Base-by-base conservation (phyloP, 1,140 invertebrate species). In the Pseudomyrmex cubaensis region DNA sequence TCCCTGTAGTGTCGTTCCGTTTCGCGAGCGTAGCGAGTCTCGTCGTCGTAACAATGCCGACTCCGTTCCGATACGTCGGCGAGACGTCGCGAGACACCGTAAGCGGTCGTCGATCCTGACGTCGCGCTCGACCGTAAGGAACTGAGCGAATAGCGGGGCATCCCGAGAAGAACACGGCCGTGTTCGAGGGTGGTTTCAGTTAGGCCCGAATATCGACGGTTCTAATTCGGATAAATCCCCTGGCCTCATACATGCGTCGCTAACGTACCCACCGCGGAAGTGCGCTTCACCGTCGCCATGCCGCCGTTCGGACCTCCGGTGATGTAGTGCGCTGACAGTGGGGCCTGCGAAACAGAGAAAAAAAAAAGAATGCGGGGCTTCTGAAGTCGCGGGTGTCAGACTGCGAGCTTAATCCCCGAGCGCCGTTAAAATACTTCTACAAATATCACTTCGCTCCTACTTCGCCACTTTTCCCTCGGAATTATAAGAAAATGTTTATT, bases 211-310 rank as follows among this genome's bases (percentile, higher is more conserved):
- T 80, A 78, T 89, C 88, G 88, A 89, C 48, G 88, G 90, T 91
- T 94, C 93, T 94, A 94, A 90, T 93, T 93, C 86, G 89, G 91
- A 87, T 91, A 88, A 76, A 91, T 89, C 88, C 85, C 92, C 93
- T 92, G 91, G 90, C 93, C 94, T 95, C 95, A 96, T 94, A 96
- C 95, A 85, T 96, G 95, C 89, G 95, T 96, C 73, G 95, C 95
- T 84, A 96, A 90, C 44, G 95, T 95, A 61, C 95, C 95, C 52
- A 93, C 92, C 22, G 92, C 93, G 63, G 93, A 93, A 8, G 94
- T 94, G 72, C 94, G 93, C 67, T 94, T 94, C 5, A 94, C 94
- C 63, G 93, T 94, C 25, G 93, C 93, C 86, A 95, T 93, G 90
- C 95, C 91, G 90, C 94, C 92, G 92, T 95, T 92, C 80, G 93